phyloP scores from a whole-genome alignment of 2,113 vertebrate species.

The Tyto alba region DNA sequence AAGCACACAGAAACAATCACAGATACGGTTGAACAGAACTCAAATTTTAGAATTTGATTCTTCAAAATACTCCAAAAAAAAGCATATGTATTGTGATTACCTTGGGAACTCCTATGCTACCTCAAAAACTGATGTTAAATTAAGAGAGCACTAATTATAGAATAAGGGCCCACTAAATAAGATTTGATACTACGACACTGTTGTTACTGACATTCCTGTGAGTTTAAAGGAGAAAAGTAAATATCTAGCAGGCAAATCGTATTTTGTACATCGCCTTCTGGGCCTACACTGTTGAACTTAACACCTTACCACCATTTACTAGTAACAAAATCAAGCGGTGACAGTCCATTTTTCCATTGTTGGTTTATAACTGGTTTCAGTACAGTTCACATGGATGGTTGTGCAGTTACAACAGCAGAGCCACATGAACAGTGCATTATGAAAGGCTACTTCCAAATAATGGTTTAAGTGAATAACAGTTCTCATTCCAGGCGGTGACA shows the following conservation, averaged over 20 bases:
- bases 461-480: background rate
- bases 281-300: background rate
- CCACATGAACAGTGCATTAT: background rate
- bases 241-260: background rate
- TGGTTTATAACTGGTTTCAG: background rate
- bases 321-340: background rate
- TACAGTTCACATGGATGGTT: accelerated
- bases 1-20: background rate
- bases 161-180: background rate
- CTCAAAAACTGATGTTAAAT: background rate
- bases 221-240: background rate
- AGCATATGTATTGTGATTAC: background rate
- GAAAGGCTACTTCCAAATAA: background rate
- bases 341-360: background rate
- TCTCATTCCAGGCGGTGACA: background rate
- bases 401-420: background rate
- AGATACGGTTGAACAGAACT: background rate
- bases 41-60: background rate
- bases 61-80: background rate
- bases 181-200: background rate
- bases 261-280: background rate
- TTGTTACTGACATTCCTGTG: background rate
- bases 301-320: background rate
- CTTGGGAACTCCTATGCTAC: background rate
- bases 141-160: background rate